Base-by-base conservation (phyloP, 2,113 vertebrate genomes). In the Megaleporinus macrocephalus region DNA sequence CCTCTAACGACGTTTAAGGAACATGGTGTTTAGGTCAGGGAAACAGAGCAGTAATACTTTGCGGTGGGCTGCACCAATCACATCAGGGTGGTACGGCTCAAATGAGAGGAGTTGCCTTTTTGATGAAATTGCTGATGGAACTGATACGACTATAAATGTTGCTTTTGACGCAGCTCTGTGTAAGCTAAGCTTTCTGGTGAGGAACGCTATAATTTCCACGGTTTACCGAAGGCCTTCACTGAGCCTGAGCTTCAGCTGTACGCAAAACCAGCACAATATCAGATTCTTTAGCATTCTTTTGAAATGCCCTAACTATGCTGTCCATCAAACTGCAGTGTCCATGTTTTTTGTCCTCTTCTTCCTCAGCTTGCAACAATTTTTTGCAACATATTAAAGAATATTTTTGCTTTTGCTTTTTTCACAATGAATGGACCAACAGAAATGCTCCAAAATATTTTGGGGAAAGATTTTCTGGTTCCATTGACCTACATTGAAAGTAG, bases 1-100 rank as follows among this genome's bases (percentile, higher is more conserved):
- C 16, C 63, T 63, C 55, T 73, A 80, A 83, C 78, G 73, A 61
- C 41, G 53, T n/a, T 51, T 53, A 55, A 20, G 71, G 66, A 73
- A 79, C 27, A 49, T 36, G 74, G 16, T 76, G n/a, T 6, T 62
- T 16, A 62, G 33, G n/a, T 6, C 30, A 59, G 53, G 29, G 22
- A 20, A 61, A 74, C 26, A 33, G 22, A 76, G 14, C 24, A 24
- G 66, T 26, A 15, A 44, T 20, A 3, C 36, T 44, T 41, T n/a
- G 66, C 20, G 66, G 66, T 70, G 44, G 49, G 66, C 53, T 12
- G 78, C 22, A 74, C 66, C 62, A 69, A 65, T 55, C 75, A 59
- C 81, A 65, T 53, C 29, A 2, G 44, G 30, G 62, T 71, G 69
- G 66, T 63, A 49, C 27, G 44, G 44, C 41, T 36, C 63, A 59